Base-by-base conservation (phyloP, 1,140 invertebrate genomes). In the Diploscapter pachys region DNA sequence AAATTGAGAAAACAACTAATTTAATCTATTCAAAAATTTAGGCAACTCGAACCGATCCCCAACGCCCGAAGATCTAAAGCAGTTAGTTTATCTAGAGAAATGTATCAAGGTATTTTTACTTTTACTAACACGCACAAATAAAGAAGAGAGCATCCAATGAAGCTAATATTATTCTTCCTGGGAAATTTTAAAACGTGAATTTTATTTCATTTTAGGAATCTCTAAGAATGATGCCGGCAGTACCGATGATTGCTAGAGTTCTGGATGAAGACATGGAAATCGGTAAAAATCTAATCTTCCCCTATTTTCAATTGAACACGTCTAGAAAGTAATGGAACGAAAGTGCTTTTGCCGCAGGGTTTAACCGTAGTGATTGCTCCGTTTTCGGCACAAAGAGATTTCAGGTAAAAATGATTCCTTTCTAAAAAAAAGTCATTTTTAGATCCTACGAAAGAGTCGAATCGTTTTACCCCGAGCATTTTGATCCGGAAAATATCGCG, bases 51-150 rank as follows among this genome's bases (percentile, higher is more conserved):
- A 90, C 89, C 73, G 90, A 89, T 50, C 90, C 13, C 90, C 90
- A 63, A 92, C 91, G 11, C 91, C 91, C 85, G 90, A 92, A 80
- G 92, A 93, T 77, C 90, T 92, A 52, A 83, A 91, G 61, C 90
- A 92, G 82, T 91, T 93, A 91, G 92, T 92, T 82, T 93, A 93
- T 79, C 85, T 93, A 52, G 92, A 93, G 82, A 13, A 64, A 59
- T 69, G 64, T 59, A 48, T 67, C 50, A 76, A 31, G 31, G 31
- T 31, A 31, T 31, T 13, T 64, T 31, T 5, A 6, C 1, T 5
- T 64, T 8, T 5, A 64, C 6, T 6, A 50, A 5, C 2, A 6
- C n/a, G 51, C 31, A 48, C 63, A 64, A 48, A 9, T 64, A 50
- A 2, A 9, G 57, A 11, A 9, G 57, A 9, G 13, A 59, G 13